Base-by-base conservation (phyloP, 2,113 vertebrate genomes). In the Anolis sagrei region DNA sequence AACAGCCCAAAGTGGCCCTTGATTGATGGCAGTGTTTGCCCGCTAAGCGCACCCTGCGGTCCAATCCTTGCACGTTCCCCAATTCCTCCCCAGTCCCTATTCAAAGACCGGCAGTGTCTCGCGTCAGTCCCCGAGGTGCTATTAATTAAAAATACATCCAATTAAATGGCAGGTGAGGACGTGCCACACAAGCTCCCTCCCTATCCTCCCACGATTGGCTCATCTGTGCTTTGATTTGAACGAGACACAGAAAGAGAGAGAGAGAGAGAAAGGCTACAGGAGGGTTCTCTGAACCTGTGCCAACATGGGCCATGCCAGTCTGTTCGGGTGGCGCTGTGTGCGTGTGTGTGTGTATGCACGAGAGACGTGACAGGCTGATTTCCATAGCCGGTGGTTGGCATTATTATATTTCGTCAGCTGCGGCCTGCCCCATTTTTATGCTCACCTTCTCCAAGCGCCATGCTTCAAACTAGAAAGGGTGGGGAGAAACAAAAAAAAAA, bases 111-210 rank as follows among this genome's bases (percentile, higher is more conserved):
- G 91, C 84, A 95, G 96, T 95, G 96, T 96, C 96, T 97, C 96
- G 91, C 94, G 95, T 93, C 79, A 94, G 95, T 97, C 97, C 96
- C 97, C 84, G 91, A 94, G 96, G 97, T 95, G 92, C 95, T 96
- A 97, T 97, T 97, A 97, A 97, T 97, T 97, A 97, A 97, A 97
- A 97, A 96, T 96, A 97, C 96, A 97, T 97, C 97, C 96, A 97
- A 97, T 97, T 97, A 97, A 97, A 96, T 96, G 97, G 96, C 97
- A 97, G 96, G 96, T 97, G 96, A 97, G 96, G 95, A 95, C 93
- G 96, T 94, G 96, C 95, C 89, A 95, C 89, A 92, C 23, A 91
- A 44, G 94, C 68, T 94, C 93, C 92, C 87, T 76, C 81, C 83
- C 89, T 73, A 76, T 80, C 89, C 86, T 82, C 48, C 14, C 48